These are phyloP conservation scores for Lonchura striata DNA, from an alignment of 2,113 vertebrate species.

Conservation along the genomic window DNA sequence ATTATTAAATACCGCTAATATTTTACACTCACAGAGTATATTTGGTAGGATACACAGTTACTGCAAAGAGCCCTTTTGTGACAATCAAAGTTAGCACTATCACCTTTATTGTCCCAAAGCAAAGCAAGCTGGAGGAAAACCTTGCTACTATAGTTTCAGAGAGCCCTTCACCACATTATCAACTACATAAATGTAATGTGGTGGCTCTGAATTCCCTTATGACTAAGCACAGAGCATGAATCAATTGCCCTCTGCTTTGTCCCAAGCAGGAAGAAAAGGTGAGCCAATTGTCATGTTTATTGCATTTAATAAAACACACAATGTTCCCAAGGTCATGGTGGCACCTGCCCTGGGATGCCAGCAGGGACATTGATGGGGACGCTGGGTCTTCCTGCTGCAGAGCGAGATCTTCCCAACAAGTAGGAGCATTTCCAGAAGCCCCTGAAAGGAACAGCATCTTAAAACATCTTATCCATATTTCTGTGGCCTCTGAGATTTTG, in stretches of 20 bases:
- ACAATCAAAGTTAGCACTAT: neutral
- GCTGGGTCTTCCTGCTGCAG: neutral
- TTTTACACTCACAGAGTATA: neutral
- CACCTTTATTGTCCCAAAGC: neutral
- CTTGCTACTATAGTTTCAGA: neutral
- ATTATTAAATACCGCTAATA: neutral
- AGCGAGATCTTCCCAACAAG: neutral
- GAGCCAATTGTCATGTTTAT: neutral
- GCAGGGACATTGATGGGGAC: rapidly evolving
- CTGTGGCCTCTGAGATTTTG: neutral
- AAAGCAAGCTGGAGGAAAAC: neutral
- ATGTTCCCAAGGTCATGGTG: neutral
- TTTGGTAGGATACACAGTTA: neutral
- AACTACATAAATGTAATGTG: too few species aligned
- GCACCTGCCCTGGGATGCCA: rapidly evolving
- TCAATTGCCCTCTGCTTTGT: neutral
- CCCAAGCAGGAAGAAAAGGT: neutral
- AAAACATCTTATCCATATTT: neutral
- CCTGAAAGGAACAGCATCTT: neutral
- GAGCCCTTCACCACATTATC: neutral
- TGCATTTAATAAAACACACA: neutral
- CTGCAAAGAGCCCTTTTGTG: neutral
- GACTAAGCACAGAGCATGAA: neutral
- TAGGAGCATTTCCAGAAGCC: neutral
- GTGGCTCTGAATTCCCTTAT: neutral